phyloP scores from a whole-genome alignment of 2,113 vertebrate species.

The Hyperopisus bebe region DNA sequence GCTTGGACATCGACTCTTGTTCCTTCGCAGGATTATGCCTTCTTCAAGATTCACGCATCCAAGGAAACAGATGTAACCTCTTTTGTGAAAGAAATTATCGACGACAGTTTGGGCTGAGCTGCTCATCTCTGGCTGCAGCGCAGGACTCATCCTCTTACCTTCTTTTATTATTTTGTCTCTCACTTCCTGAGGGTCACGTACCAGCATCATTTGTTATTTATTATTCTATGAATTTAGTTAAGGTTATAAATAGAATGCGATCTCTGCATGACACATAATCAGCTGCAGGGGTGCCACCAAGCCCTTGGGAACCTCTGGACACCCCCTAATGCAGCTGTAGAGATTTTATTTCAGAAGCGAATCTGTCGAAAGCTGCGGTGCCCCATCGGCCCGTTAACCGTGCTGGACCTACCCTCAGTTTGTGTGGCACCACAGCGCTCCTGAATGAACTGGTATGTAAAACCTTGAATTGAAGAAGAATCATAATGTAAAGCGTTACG shows the following conservation, averaged over 20 bases:
- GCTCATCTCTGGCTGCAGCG: not conserved
- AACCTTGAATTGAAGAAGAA: not conserved
- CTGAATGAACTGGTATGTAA: not conserved
- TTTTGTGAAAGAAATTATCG: slow-evolving; percentile 71
- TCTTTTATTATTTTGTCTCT: not conserved
- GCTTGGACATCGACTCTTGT: not conserved
- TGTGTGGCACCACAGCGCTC: not conserved
- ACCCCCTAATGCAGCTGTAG: not conserved
- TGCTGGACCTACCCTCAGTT: not conserved
- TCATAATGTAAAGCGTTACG: not conserved
- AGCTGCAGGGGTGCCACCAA: not conserved
- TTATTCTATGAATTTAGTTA: not conserved
- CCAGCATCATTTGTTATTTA: not conserved
- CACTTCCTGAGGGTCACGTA: not conserved
- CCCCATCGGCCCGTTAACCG: not conserved
- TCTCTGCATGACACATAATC: not conserved
- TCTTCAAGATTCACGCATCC: slow-evolving; percentile 69
- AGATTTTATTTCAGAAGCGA: not conserved
- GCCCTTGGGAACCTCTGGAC: not conserved
- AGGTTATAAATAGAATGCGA: not conserved
- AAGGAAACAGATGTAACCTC: slow-evolving; percentile 71
- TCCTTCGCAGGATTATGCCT: slow-evolving; percentile 60
- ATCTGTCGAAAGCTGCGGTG: not conserved
- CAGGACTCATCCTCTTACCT: not conserved
- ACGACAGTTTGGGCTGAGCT: slow-evolving; percentile 51